Base-by-base conservation (phyloP, 2,113 vertebrate species). In the Phyllopteryx taeniolatus region DNA sequence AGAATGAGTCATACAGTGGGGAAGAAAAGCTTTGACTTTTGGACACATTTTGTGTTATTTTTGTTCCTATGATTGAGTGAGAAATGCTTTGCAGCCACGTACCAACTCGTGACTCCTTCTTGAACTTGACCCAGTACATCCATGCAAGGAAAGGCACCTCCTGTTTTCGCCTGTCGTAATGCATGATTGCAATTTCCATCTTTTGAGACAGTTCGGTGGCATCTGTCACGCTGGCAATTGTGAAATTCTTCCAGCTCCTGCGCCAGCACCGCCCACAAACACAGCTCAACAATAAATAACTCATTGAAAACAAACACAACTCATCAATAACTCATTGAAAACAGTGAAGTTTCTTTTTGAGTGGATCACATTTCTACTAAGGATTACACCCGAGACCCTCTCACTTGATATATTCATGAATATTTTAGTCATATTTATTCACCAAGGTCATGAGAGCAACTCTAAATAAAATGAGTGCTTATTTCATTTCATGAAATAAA, bases 281-380 rank as follows among this genome's bases (percentile, higher is more conserved):
- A 75, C 59, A 77, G 64, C 59, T 82, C 75, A 86, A 90, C 17
- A 87, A 86, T 90, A 15, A 87, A 80, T 89, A 88, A 90, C 86
- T 86, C 79, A 91, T 77, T 13, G 49, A 77, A 44, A 66, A 66
- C 43, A 77, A 70, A 66, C 79, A 74, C 62, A 78, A 62, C 57
- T 82, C 76, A 85, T 90, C 14, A 87, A 79, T 89, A 87, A 90
- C 86, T 87, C 78, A 91, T 77, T 17, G 47, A 75, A 81, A 43
- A 76, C 44, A 51, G 46, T 35, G 35, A 15, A 17, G 72, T 78
- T 77, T 80, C 72, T 68, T 69, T 68, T 76, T 19, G 64, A 43
- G 69, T 22, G 65, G 71, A 53, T 84, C 65, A 67, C n/a, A 53
- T 82, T 64, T 71, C 74, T 44, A 67, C 39, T 67, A 13, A 39